Evolutionary conservation across 2,113 vertebrate species (phyloP), one percentile per base, ranked within the genome.

Genomic region (Coracopsis vasa): DNA sequence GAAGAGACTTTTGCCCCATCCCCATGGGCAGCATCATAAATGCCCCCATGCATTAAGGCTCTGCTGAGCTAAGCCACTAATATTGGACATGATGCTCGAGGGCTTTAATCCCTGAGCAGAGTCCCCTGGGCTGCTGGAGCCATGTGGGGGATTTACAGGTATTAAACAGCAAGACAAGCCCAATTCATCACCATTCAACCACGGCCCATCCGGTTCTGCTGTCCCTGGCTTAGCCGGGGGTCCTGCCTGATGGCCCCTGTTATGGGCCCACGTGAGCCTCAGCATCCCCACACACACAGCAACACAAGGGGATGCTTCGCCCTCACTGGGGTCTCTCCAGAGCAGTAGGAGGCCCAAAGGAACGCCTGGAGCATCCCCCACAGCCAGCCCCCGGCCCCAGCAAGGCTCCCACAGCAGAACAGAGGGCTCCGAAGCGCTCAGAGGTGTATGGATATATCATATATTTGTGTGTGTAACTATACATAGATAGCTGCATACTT

Each of bases 381-480:
- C 33, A 4, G 10, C 44, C 8, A 2, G 33, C 29, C 13, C 28
- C 51, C 4, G 4, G 5, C n/a, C 37, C 37, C n/a, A 44, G 85
- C 74, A 69, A 86, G 92, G 62, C 79, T 90, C 62, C 82, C 29
- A 14, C 15, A 15, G 81, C 37, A 7, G 69, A 93, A 96, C 93
- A 94, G 95, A 96, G 67, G 71, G 62, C 64, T 81, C 94, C 3
- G 92, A 97, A 96, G 97, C 97, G 6, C 66, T 65, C 87, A 4
- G 72, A 64, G 94, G 58, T 91, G 94, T 92, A 71, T 4, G 91
- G 94, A 92, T 95, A 95, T 92, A 80, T 96, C 78, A 67, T 97
- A 89, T 96, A 97, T 97, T 97, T 98, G 95, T 96, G 97, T 95
- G 95, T 94, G 96, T 97, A 94, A 96, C 94, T 93, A 97, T 91